Base-by-base conservation (phyloP, 2,888 invertebrate genomes). In the Lepetodrilus schrolli region DNA sequence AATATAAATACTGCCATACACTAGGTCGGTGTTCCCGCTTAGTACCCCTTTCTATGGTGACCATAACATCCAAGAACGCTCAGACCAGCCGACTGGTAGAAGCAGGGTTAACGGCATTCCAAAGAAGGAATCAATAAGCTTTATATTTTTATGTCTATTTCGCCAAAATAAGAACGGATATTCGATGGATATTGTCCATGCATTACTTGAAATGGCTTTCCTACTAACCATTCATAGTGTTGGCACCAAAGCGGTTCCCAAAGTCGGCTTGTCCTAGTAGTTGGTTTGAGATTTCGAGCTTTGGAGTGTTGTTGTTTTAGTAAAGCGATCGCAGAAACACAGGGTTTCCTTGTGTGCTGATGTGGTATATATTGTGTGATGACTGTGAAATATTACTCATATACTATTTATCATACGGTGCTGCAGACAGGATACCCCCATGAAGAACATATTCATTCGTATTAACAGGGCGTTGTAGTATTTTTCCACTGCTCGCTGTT, bases 41-140 rank as follows among this genome's bases (percentile, higher is more conserved):
- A 17, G 17, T 43, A 43, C 5, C 4, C n/a, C n/a, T 13, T 43
- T 17, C n/a, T 13, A 8, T 43, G 43, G 17, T 10, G 43, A 10
- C 43, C 43, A 17, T 43, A 7, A 43, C 43, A 8, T 43, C 43
- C 13, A 43, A 43, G n/a, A 43, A 43, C n/a, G 43, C 17, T 17
- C 13, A 43, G 43, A 17, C 17, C 10, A 43, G n/a, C 43, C 13
- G 10, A 7, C 4, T 43, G 13, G 43, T 4, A 17, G 13, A 43
- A 43, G 43, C 58, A 58, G 58, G 34, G 30, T 58, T 13, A 58
- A 58, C 58, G 58, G 34, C 58, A 58, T 58, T 58, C 58, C 58
- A 58, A 17, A 30, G 58, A 26, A 30, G 58, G 58, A 58, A 58
- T 34, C n/a, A 58, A 17, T 30, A 8, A 58, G 43, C 43, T 43